These are phyloP conservation scores for Neodiprion fabricii DNA, from an alignment of 1,140 invertebrate genomes.

Conservation along the genomic window DNA sequence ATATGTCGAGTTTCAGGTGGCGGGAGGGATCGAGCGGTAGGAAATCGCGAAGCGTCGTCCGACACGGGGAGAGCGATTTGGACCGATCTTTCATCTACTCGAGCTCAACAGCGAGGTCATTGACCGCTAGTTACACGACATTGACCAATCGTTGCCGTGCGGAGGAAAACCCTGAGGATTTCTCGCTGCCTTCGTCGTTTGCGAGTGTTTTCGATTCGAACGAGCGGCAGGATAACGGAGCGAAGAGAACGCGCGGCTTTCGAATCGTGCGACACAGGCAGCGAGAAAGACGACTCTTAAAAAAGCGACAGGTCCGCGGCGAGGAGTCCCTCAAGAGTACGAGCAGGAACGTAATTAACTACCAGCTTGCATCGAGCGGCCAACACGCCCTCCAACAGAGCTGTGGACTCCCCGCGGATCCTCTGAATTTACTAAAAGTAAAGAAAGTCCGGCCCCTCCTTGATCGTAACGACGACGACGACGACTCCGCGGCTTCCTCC, in stretches of 20 bases:
- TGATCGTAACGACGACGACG: not conserved
- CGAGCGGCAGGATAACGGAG: too few species aligned
- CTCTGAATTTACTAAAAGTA: not conserved
- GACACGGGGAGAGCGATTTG: too few species aligned
- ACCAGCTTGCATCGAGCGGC: not conserved
- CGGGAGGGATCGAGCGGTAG: too few species aligned
- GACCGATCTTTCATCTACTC: too few species aligned
- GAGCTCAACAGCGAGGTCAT: not conserved
- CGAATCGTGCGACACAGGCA: not conserved
- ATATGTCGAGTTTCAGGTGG: not conserved
- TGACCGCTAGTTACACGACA: not conserved
- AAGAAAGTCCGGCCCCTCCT: not conserved
- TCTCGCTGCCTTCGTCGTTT: not conserved
- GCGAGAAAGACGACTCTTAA: not conserved
- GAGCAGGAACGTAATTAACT: not conserved
- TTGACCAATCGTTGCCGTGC: not conserved
- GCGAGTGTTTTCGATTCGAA: not conserved
- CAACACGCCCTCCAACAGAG: not conserved
- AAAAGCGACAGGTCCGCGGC: not conserved
- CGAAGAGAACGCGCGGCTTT: not conserved
- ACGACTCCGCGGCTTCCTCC: not conserved
- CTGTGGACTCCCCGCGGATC: not conserved
- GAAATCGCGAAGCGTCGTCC: too few species aligned
- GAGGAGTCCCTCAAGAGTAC: not conserved
- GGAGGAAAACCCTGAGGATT: not conserved